Percentiles rank a stretch among this genome's conserved stretches.
These are phyloP conservation scores for Drosophila tsacasi DNA, from an alignment of 1,140 invertebrate species.

Conservation along the genomic window DNA sequence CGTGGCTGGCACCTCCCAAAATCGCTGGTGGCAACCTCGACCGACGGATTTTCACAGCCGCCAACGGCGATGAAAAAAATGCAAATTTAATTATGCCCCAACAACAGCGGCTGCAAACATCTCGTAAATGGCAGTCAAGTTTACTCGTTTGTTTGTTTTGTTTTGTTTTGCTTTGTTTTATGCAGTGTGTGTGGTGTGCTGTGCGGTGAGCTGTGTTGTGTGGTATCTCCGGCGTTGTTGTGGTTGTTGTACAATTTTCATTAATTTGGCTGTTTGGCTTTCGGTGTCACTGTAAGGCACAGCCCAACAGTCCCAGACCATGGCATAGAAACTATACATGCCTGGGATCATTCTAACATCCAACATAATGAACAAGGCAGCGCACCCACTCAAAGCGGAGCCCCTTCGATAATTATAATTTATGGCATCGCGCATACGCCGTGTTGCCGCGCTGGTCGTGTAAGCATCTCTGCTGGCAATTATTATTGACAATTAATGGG, in stretches of 20 bases:
- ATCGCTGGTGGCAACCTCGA: constrained; percentile 45
- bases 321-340: constrained; percentile 66
- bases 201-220: neutral
- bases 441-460: constrained; percentile 17
- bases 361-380: constrained; percentile 55
- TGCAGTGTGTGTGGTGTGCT: neutral
- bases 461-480: constrained; percentile 54
- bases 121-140: constrained; percentile 43
- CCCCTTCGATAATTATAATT: constrained; percentile 48
- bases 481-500: constrained; percentile 70
- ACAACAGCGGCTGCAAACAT: constrained; percentile 28
- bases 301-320: constrained; percentile 64
- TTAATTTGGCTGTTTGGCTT: constrained; percentile 41
- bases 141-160: constrained; percentile 42
- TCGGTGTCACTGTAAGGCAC: constrained; percentile 43
- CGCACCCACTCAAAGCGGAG: constrained; percentile 29
- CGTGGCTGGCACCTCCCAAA: constrained; percentile 15
- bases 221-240: constrained; percentile 1
- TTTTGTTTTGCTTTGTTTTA: constrained; percentile 14
- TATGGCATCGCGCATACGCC: constrained; percentile 64
- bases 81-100: constrained; percentile 68
- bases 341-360: constrained; percentile 41
- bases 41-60: constrained; percentile 51
- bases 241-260: constrained; percentile 41
- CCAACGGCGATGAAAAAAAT: constrained; percentile 55